These are phyloP conservation scores for Melopsittacus undulatus DNA, from an alignment of 2,797 vertebrate species.

Conservation along the genomic window DNA sequence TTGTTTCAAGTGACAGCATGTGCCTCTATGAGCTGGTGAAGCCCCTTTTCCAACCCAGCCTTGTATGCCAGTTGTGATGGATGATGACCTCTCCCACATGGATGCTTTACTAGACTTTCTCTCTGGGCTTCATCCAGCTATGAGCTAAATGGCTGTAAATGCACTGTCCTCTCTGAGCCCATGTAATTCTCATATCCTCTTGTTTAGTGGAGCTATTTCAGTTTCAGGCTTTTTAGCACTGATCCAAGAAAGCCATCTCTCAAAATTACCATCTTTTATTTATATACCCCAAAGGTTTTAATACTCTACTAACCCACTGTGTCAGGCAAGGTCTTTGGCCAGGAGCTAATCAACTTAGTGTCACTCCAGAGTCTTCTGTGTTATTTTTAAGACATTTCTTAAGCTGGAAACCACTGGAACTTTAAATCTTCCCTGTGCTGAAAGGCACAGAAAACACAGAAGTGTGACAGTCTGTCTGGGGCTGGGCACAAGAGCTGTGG, in stretches of 20 bases:
- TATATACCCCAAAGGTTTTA: neutral
- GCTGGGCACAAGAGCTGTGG: neutral
- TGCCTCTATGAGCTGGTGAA: neutral
- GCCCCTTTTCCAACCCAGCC: neutral
- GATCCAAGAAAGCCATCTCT: conserved; percentile 22
- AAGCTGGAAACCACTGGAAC: neutral
- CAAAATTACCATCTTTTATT: neutral
- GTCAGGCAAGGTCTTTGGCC: neutral
- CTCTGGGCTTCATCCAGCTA: neutral
- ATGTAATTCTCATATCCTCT: neutral
- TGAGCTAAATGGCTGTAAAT: neutral
- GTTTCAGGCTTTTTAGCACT: conserved; percentile 8
- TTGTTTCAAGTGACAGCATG: neutral
- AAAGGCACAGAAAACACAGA: neutral
- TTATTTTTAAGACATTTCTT: neutral
- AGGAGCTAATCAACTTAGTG: neutral
- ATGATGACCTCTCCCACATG: neutral
- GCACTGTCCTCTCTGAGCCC: neutral
- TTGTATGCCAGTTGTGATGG: neutral
- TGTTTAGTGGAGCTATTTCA: neutral
- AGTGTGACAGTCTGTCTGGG: neutral
- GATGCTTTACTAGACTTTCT: neutral
- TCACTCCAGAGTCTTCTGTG: neutral
- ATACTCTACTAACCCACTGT: neutral
- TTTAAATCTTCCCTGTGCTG: neutral